A percentile compares a stretch with the other conserved stretches of the same genome.
Evolutionary conservation across 2,888 invertebrate genomes (phyloP).

Genomic region (Drosophila macrospina): DNA sequence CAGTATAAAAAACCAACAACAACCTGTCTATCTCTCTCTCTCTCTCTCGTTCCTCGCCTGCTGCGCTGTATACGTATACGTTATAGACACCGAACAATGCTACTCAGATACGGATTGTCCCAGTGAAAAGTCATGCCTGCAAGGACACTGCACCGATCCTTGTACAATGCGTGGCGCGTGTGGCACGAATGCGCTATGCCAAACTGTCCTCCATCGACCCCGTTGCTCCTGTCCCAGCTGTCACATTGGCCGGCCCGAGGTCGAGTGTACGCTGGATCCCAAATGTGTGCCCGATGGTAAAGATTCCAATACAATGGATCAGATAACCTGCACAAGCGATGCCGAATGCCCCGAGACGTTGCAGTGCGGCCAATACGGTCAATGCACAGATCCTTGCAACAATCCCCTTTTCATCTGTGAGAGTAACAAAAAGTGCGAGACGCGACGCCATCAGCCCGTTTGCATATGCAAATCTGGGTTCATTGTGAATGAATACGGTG

Average conservation of each 20-base stretch:
- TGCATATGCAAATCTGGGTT: slow-evolving; percentile 96
- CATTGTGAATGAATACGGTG: slow-evolving; percentile 94
- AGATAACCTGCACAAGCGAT: slow-evolving; percentile 88
- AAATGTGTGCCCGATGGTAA: slow-evolving; percentile 87
- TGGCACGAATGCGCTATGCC: slow-evolving; percentile 95
- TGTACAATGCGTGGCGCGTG: slow-evolving; percentile 95
- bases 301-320: slow-evolving; percentile 87
- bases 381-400: slow-evolving; percentile 93
- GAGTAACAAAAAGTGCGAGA: slow-evolving; percentile 94
- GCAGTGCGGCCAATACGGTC: slow-evolving; percentile 90
- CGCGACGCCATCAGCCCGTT: slow-evolving; percentile 92
- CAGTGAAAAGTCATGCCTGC: slow-evolving; percentile 95
- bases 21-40: slow-evolving; percentile 83
- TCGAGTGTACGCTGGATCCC: slow-evolving; percentile 92
- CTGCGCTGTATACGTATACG: slow-evolving; percentile 62
- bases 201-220: slow-evolving; percentile 93
- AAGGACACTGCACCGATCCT: slow-evolving; percentile 95
- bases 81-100: slow-evolving; percentile 91
- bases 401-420: slow-evolving; percentile 90
- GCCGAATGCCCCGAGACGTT: slow-evolving; percentile 91
- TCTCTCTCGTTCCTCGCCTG: slow-evolving; percentile 72
- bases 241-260: slow-evolving; percentile 92
- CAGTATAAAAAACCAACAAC: slow-evolving; percentile 58
- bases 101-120: slow-evolving; percentile 96
- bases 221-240: slow-evolving; percentile 95